A percentile compares a stretch with the other conserved stretches of the same genome.
Conservation (phyloP, 2,113 vertebrate species). For the Nanorana parkeri region DNA sequence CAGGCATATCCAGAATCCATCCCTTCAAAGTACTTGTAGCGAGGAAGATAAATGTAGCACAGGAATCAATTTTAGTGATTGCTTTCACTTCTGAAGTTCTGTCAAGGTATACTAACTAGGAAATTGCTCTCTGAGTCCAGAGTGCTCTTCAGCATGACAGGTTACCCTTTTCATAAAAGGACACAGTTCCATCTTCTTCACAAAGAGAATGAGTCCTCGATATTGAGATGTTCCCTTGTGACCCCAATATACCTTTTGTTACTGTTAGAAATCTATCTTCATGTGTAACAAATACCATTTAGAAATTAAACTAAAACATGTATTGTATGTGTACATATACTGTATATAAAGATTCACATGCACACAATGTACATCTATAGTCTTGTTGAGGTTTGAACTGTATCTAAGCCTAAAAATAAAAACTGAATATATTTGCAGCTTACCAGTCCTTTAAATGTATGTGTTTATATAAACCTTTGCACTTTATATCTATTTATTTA, state of each 20-base stretch:
- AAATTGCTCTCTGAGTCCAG: conserved; percentile 9
- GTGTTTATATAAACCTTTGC: too few species aligned
- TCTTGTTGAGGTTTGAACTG: too few species aligned
- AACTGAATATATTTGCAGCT: too few species aligned
- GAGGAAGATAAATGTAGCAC: conserved; percentile 11
- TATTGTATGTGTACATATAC: too few species aligned
- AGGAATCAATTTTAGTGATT: background rate
- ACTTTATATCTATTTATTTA: too few species aligned
- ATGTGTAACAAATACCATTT: background rate
- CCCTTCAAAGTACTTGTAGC: background rate
- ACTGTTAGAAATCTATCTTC: background rate
- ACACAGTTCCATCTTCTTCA: conserved; percentile 12
- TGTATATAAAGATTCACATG: too few species aligned
- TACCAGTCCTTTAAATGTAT: too few species aligned
- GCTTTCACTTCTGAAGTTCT: background rate
- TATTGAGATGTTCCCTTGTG: background rate
- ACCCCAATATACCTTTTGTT: background rate
- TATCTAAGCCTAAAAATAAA: too few species aligned
- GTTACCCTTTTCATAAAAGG: background rate
- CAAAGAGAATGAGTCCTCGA: background rate
- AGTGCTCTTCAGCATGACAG: background rate
- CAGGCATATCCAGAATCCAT: too few species aligned
- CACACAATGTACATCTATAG: too few species aligned
- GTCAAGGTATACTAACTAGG: conserved; percentile 7
- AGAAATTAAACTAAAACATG: too few species aligned